Evolutionary conservation across 2,888 invertebrate species (phyloP), one percentile per base, ranked within the genome.

Genomic region (Agriotes lineatus): DNA sequence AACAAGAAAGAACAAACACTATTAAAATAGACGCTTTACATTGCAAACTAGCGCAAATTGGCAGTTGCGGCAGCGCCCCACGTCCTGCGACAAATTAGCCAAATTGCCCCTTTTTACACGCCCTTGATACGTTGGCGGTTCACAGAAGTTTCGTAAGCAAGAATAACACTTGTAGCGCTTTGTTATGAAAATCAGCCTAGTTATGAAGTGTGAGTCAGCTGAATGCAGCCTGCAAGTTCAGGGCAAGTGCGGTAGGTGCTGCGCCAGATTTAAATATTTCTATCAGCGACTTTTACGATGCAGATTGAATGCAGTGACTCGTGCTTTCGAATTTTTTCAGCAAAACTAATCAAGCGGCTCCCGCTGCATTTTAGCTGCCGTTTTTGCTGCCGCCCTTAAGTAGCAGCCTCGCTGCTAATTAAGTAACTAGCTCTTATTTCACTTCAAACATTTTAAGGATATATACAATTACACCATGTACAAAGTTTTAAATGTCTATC

Each of bases 171-270:
- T 60, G 60, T 62, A 37, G 18, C 25, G 35, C 52, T 62, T 50
- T 62, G 52, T 62, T 50, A 62, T 62, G 61, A 62, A 52, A 62
- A 62, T 62, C 48, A 62, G 52, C 20, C 18, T 62, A 62, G 61
- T 62, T 62, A 62, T 52, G 61, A 22, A 52, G 45, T 62, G 39
- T 62, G 61, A 62, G 52, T 62, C 61, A 62, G 61, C 61, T 39
- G 48, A 33, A 60, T 60, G 33, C 33, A 16, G 35, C 12, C 18
- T 56, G 20, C 18, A n/a, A n/a, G n/a, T 58, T 39, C 7, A 25
- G n/a, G 25, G 19, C 58, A 42, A 58, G 42, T 42, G 39, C 58
- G 42, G 58, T 39, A 9, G 37, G 35, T 56, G 12, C 9, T 35
- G 33, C 16, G 7, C 5, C 5, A 56, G 35, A 56, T 37, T 10